Percentiles rank a stretch among this genome's conserved stretches.
These are phyloP conservation scores for Brenthis hecate DNA, from an alignment of 2,888 invertebrate species.

Conservation along the genomic window DNA sequence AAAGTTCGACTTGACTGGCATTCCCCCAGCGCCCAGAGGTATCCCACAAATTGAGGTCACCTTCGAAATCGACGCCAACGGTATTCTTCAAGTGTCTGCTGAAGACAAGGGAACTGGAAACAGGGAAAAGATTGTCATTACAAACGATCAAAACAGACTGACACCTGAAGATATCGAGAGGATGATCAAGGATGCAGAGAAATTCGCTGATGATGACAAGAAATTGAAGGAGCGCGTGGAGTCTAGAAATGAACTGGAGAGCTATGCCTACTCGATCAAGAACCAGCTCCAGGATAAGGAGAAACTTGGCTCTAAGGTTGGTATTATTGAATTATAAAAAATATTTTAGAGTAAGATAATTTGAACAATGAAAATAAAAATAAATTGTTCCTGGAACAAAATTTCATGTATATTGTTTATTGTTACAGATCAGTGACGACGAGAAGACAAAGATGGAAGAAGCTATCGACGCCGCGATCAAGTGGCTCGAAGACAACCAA, in stretches of 20 bases:
- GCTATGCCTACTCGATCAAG: conserved; percentile 98
- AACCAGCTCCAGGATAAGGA: conserved; percentile 98
- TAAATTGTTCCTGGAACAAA: not conserved
- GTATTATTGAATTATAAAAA: conserved; percentile 31
- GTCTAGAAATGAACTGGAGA: conserved; percentile 97
- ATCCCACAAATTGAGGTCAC: conserved; percentile 97
- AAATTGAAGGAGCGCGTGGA: conserved; percentile 97
- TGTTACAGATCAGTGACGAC: conserved; percentile 84
- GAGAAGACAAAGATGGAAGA: conserved; percentile 97
- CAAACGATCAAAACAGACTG: conserved; percentile 98
- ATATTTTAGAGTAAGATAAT: not conserved
- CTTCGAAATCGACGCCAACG: conserved; percentile 97
- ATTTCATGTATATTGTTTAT: not conserved
- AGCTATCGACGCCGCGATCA: conserved; percentile 97
- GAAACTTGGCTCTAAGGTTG: conserved; percentile 94
- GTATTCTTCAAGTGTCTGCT: conserved; percentile 97
- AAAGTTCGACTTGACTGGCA: conserved; percentile 98
- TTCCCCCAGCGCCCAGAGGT: conserved; percentile 96
- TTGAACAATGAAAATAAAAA: not conserved
- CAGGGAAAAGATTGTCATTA: conserved; percentile 99
- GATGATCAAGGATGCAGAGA: conserved; percentile 99
- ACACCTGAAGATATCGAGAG: conserved; percentile 99
- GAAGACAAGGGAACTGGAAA: conserved; percentile 99
- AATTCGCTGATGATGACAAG: conserved; percentile 99
- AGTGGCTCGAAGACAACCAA: conserved; percentile 98